A percentile compares a stretch with the other conserved stretches of the same genome.
These are phyloP conservation scores for Morus bassanus DNA, from an alignment of 2,797 vertebrate species.

Conservation along the genomic window DNA sequence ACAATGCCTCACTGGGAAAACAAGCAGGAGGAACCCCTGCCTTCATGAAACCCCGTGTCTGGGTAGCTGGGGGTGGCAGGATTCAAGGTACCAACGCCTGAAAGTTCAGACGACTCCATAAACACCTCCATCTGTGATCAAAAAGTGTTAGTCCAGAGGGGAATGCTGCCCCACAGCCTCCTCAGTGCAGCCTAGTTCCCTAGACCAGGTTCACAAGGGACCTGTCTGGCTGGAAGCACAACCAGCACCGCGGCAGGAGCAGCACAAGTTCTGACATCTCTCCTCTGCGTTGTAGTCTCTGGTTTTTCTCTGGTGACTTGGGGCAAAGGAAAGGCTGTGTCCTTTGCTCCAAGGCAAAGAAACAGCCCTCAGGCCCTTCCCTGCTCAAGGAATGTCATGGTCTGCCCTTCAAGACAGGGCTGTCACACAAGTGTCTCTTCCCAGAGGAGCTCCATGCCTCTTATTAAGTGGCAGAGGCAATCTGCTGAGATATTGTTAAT, in stretches of 20 bases:
- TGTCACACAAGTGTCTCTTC: neutral
- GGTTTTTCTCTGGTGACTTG: neutral
- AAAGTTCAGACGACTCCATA: neutral
- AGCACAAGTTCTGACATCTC: neutral
- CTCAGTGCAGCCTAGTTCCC: neutral
- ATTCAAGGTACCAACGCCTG: neutral
- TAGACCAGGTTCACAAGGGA: neutral
- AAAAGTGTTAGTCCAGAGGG: neutral
- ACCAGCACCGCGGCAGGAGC: neutral
- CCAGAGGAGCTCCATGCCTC: neutral
- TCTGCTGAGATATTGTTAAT: neutral
- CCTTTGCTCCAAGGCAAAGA: neutral
- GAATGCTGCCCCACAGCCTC: neutral
- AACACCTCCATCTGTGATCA: neutral
- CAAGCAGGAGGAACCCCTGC: neutral
- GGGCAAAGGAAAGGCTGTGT: neutral
- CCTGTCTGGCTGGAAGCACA: neutral
- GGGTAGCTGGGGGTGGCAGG: neutral
- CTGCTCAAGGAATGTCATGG: neutral
- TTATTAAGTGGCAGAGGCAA: neutral
- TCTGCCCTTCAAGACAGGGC: neutral
- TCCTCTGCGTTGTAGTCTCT: neutral
- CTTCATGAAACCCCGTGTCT: rapidly evolving
- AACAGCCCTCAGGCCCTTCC: neutral
- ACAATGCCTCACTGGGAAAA: neutral